Percentiles rank a stretch among this genome's conserved stretches.
phyloP scores from a whole-genome alignment of 2,797 vertebrate genomes.

The Melanotaenia boesemani region DNA sequence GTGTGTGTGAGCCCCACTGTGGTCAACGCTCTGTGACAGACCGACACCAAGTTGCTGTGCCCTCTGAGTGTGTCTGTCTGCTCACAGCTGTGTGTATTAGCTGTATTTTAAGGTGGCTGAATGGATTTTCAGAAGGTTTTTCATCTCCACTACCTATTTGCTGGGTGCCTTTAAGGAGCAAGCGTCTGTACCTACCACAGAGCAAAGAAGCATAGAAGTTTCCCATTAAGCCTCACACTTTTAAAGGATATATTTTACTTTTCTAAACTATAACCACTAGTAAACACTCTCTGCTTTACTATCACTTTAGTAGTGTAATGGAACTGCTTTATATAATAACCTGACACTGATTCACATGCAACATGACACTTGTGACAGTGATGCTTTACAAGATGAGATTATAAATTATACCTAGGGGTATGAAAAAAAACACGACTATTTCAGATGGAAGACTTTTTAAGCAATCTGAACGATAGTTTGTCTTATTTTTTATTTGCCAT shows the following conservation, averaged over 20 bases:
- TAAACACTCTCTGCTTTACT: neutral
- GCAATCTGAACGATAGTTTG: no score
- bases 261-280: neutral
- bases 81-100: slow-evolving; percentile 69
- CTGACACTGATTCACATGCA: neutral
- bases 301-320: neutral
- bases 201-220: slow-evolving; percentile 34
- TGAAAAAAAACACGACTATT: no score
- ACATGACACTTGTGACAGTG: no score
- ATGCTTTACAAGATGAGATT: no score
- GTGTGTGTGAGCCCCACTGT: slow-evolving; percentile 54
- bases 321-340: neutral
- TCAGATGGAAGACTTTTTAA: no score
- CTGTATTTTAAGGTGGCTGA: slow-evolving; percentile 64
- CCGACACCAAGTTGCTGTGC: slow-evolving; percentile 60
- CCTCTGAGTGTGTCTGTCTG: slow-evolving; percentile 64
- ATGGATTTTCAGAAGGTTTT: slow-evolving; percentile 64
- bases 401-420: no score
- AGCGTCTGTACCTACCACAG: slow-evolving; percentile 26
- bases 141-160: slow-evolving; percentile 54
- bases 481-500: no score
- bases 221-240: slow-evolving; percentile 21
- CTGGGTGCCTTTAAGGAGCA: slow-evolving; percentile 30
- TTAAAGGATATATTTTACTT: neutral
- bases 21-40: slow-evolving; percentile 73